Evolutionary conservation across 2,113 vertebrate species (phyloP).

Genomic region (Scartelaos histophorus): DNA sequence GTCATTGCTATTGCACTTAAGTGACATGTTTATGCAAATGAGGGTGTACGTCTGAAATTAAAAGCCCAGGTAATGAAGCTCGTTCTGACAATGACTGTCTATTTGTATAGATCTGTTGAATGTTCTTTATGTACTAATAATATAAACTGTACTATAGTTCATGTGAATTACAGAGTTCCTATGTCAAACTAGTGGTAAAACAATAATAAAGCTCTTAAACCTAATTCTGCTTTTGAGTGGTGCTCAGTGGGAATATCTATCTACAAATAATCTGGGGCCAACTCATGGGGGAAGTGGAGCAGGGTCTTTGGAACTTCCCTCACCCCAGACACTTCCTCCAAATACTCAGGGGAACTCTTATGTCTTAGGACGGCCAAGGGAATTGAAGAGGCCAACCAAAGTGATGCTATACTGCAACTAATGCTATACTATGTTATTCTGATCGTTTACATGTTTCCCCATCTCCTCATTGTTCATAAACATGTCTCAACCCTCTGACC

Average conservation of each 20-base stretch:
- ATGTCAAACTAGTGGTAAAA: conserved; percentile 62
- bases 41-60: not conserved
- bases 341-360: too few relatives aligned
- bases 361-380: too few relatives aligned
- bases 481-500: not conserved
- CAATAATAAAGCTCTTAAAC: conserved; percentile 68
- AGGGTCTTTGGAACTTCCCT: too few relatives aligned
- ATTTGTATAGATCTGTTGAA: conserved; percentile 62
- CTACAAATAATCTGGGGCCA: too few relatives aligned
- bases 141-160: conserved; percentile 69
- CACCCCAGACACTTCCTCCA: too few relatives aligned
- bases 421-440: not conserved
- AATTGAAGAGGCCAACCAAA: too few relatives aligned
- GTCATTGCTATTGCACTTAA: conserved; percentile 42
- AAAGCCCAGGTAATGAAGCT: conserved; percentile 33
- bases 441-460: not conserved
- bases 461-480: not conserved
- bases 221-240: conserved; percentile 22
- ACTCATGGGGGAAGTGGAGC: too few relatives aligned
- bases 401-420: not conserved
- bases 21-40: conserved; percentile 22
- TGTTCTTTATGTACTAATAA: conserved; percentile 70
- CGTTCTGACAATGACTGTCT: conserved; percentile 20
- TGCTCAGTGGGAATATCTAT: not conserved
- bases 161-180: conserved; percentile 70